Conservation (phyloP, 2,113 vertebrate species). For the Cyprinus carpio region DNA sequence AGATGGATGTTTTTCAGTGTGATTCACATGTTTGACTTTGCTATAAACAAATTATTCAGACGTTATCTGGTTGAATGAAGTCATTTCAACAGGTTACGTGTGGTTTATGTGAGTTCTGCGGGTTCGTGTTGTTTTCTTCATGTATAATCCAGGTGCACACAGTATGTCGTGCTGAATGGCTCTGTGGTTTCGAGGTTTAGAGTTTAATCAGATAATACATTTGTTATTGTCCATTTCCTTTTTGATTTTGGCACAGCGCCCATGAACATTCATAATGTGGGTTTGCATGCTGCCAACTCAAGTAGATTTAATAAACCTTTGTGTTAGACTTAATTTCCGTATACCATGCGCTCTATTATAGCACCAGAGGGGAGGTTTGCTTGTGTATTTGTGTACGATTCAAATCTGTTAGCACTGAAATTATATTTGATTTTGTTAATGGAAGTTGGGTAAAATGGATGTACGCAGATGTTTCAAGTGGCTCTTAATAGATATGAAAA, state of each 20-base stretch:
- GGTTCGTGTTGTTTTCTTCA: neutral
- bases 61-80: slow-evolving; percentile 18
- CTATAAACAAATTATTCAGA: neutral
- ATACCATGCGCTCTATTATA: slow-evolving; percentile 9
- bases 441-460: slow-evolving; percentile 17
- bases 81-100: slow-evolving; percentile 5
- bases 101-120: neutral
- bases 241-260: slow-evolving; percentile 58
- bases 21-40: neutral
- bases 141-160: slow-evolving; percentile 30
- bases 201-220: slow-evolving; percentile 54
- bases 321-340: slow-evolving; percentile 53
- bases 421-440: slow-evolving; percentile 34
- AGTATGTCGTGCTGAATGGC: slow-evolving; percentile 47
- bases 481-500: neutral
- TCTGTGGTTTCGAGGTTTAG: slow-evolving; percentile 39
- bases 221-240: slow-evolving; percentile 67
- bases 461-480: slow-evolving; percentile 3
- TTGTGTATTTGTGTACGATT: slow-evolving; percentile 5
- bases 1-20: neutral
- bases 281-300: slow-evolving; percentile 59
- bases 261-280: slow-evolving; percentile 54
- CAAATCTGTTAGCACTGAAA: slow-evolving; percentile 27
- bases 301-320: slow-evolving; percentile 65
- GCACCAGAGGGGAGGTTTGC: neutral